Base-by-base conservation (phyloP, 2,113 vertebrate species). In the Galeopterus variegatus region DNA sequence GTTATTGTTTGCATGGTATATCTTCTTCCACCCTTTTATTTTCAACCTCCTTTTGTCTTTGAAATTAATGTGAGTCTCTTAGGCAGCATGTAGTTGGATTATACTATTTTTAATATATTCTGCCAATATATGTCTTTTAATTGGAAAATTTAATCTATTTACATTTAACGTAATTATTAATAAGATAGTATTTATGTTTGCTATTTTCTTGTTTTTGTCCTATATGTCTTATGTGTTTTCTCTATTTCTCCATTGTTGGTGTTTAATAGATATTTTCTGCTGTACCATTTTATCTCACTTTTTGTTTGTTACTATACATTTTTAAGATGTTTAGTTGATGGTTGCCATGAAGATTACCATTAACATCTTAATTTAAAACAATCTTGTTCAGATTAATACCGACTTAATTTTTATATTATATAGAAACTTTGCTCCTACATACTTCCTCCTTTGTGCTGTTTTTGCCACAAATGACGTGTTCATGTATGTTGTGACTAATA, bases 291-390 rank as follows among this genome's bases (percentile, higher is more conserved):
- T 64, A 81, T n/a, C 73, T 80, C 36, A 50, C 21, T 77, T 62
- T 21, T 41, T 67, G 6, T 36, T 93, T 91, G 14, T 80, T 72
- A 24, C 14, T 26, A 18, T 50, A 75, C 67, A n/a, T 73, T 50
- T 77, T 89, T 62, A 2, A 15, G 17, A 10, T 69, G 56, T 88
- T 67, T 33, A 19, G 36, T 28, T 81, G 11, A 60, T 85, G n/a
- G 18, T 54, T 80, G 14, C 15, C 45, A 9, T 93, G 26, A 10
- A 18, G 41, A 93, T 72, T 48, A 26, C 21, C 19, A 76, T 28
- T 80, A 84, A 75, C n/a, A 85, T 36, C 21, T 90, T 85, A 79
- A 84, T 93, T 95, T 94, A 65, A 33, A 79, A 64, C 24, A 87
- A 31, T 60, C 21, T 82, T 36, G 58, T 24, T 90, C 18, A 60